A percentile compares a stretch with the other conserved stretches of the same genome.
Conservation (phyloP, 2,113 vertebrate species). For the Cichladusa arquata region DNA sequence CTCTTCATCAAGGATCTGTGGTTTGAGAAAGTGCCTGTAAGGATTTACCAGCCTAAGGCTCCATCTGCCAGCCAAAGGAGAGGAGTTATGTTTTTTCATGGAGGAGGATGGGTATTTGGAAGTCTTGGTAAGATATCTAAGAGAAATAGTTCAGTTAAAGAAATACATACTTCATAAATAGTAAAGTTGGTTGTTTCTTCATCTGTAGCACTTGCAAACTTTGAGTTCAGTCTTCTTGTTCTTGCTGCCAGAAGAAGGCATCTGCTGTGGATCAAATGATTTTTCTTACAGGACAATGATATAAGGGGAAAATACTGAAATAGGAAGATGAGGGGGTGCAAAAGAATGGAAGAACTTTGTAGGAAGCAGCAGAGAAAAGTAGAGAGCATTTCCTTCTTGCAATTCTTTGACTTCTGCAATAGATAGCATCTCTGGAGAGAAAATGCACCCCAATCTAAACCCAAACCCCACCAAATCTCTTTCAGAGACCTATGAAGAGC, state of each 20-base stretch:
- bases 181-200: background rate
- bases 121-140: slow-evolving; percentile 77
- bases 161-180: background rate
- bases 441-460: background rate
- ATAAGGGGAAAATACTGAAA: background rate
- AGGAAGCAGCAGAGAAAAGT: background rate
- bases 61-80: slow-evolving; percentile 50
- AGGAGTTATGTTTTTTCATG: slow-evolving; percentile 83
- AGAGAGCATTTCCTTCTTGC: background rate
- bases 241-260: background rate
- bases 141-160: background rate
- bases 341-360: background rate
- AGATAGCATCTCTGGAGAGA: background rate
- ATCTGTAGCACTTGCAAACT: background rate
- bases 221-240: background rate
- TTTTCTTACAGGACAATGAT: background rate
- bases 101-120: slow-evolving; percentile 79
- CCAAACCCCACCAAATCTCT: background rate
- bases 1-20: slow-evolving; percentile 74
- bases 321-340: background rate
- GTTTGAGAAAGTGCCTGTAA: slow-evolving; percentile 77
- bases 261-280: background rate
- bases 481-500: slow-evolving; percentile 75
- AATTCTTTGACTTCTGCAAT: background rate
- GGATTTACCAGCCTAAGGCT: slow-evolving; percentile 78